Evolutionary conservation across 2,797 vertebrate genomes (phyloP).

Genomic region (Meriones psammophilus): DNA sequence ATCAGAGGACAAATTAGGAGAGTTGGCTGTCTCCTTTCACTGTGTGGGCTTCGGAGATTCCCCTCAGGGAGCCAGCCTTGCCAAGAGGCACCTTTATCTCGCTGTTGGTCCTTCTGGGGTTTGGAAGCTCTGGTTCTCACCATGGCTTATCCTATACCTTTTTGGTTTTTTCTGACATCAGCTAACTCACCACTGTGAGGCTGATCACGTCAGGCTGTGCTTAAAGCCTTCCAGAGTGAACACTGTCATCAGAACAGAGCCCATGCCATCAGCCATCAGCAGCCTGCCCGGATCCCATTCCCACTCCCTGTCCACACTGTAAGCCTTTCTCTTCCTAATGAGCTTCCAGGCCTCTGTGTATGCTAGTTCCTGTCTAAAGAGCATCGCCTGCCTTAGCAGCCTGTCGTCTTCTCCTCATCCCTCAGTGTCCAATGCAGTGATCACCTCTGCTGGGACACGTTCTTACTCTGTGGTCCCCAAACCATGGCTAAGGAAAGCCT

Average conservation of each 20-base stretch:
- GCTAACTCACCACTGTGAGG: background rate
- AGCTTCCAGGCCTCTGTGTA: background rate
- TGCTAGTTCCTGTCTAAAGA: background rate
- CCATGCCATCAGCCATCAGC: fast-evolving
- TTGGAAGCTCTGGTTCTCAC: background rate
- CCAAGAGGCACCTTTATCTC: background rate
- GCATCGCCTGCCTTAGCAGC: background rate
- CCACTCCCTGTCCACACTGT: background rate
- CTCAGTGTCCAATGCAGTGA: background rate
- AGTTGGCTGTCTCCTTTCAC: background rate
- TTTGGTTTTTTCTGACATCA: background rate
- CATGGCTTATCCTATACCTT: background rate
- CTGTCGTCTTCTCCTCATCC: background rate
- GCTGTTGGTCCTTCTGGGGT: background rate
- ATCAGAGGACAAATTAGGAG: background rate
- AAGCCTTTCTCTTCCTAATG: background rate
- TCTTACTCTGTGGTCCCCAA: background rate
- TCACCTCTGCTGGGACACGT: background rate
- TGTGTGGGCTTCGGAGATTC: background rate
- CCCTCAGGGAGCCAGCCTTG: background rate
- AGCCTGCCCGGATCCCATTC: background rate
- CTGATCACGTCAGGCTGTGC: background rate
- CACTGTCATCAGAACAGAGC: background rate
- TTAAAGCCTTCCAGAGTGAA: background rate
- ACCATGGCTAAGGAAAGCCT: background rate